These are phyloP conservation scores for Aphidoletes aphidimyza DNA, from an alignment of 2,888 invertebrate genomes.

Conservation along the genomic window DNA sequence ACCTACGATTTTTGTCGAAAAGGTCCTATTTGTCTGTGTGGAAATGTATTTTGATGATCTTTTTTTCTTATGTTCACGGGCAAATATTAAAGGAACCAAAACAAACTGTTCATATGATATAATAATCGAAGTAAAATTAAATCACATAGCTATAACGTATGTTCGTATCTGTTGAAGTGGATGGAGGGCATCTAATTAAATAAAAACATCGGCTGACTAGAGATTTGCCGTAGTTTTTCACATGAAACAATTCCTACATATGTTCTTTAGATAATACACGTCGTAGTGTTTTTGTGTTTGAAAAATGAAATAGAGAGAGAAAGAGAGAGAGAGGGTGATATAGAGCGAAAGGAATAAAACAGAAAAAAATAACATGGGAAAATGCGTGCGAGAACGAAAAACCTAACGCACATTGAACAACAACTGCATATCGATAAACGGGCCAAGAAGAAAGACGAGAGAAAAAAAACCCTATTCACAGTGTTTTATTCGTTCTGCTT, in stretches of 20 bases:
- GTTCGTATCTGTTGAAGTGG: not conserved
- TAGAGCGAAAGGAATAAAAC: not conserved
- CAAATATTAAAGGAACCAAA: conserved; percentile 32
- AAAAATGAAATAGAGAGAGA: not conserved
- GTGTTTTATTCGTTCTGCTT: conserved; percentile 50
- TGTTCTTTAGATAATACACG: conserved; percentile 14
- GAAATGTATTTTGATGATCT: conserved; percentile 6
- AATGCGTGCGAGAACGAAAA: conserved; percentile 1
- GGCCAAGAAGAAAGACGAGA: conserved; percentile 1
- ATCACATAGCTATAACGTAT: not conserved
- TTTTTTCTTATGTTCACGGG: conserved; percentile 48
- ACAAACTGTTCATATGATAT: conserved; percentile 38
- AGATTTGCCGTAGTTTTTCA: conserved; percentile 19
- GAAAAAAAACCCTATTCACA: conserved; percentile 33
- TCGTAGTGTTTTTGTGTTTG: not conserved
- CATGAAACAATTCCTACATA: conserved; percentile 11
- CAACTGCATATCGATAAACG: not conserved
- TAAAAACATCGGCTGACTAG: not conserved
- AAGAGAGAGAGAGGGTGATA: not conserved
- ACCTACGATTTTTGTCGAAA: not conserved
- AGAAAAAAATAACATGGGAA: conserved; percentile 20
- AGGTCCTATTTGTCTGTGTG: no score
- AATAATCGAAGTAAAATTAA: not conserved
- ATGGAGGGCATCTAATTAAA: conserved; percentile 42
- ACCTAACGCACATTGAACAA: not conserved